Conservation (phyloP, 2,888 invertebrate genomes). For the Sialis fuliginosa region DNA sequence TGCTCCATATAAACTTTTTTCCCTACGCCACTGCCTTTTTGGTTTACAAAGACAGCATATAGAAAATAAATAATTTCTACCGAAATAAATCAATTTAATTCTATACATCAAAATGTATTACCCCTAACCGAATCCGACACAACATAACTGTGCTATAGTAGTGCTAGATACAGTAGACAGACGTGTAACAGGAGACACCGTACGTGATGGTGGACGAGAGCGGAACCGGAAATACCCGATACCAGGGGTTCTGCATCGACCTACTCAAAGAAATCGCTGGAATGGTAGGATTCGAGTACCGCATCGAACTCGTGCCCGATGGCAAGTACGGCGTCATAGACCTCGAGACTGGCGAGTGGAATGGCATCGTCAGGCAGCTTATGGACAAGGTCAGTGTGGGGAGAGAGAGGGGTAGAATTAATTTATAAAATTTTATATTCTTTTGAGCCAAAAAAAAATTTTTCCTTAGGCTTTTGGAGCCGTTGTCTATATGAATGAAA, state of each 20-base stretch:
- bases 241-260: slow-evolving; percentile 59
- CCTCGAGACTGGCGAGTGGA: slow-evolving; percentile 56
- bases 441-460: not conserved
- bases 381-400: slow-evolving; percentile 38
- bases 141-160: too few species aligned
- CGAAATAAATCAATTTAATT: too few species aligned
- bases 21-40: too few species aligned
- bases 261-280: slow-evolving; percentile 41
- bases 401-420: too few species aligned
- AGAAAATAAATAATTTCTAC: too few species aligned
- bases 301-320: slow-evolving; percentile 43
- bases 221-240: slow-evolving; percentile 26
- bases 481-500: not conserved
- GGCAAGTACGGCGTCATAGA: slow-evolving; percentile 58
- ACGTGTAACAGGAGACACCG: slow-evolving; percentile 21
- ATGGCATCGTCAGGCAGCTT: slow-evolving; percentile 46
- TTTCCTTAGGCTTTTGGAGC: not conserved
- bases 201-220: slow-evolving; percentile 31
- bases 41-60: too few species aligned
- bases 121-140: too few species aligned
- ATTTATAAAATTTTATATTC: not conserved
- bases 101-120: too few species aligned
- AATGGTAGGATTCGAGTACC: slow-evolving; percentile 48
- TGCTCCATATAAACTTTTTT: too few species aligned
- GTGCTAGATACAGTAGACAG: too few species aligned